Base-by-base conservation (phyloP, 2,888 invertebrate genomes). In the Drosophila imparisetae region DNA sequence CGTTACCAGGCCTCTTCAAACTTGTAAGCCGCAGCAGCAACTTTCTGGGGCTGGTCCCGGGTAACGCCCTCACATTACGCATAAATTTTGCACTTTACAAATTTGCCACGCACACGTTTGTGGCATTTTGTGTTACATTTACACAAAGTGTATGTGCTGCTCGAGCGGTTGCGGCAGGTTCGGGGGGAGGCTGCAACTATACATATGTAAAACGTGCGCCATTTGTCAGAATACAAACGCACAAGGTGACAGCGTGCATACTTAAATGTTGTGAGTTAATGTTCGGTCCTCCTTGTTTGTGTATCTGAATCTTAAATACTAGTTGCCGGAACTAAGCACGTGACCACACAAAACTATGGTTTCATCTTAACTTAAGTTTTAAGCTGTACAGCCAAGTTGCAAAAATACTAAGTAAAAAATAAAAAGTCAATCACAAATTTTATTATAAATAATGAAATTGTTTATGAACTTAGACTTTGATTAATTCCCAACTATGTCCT, bases 71-170 rank as follows among this genome's bases (percentile, higher is more conserved):
- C 75, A 83, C 90, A 90, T 86, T 86, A 87, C 90, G 90, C 87
- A 87, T 87, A 87, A 84, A 89, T 90, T 87, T 89, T 87, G 90
- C 77, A 90, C 82, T 87, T 90, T 89, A 87, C 90, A 87, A 87
- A 87, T 87, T 87, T 90, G 78, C 90, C 90, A 89, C 85, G 86
- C 86, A 86, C 89, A 89, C 86, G 87, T 89, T 86, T 90, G 86
- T 70, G 86, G 87, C 90, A 89, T 89, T 90, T 90, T 89, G 76
- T 86, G 87, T 81, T 83, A 89, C 87, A 84, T 79, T 80, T 83
- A 75, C 83, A 73, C 81, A 86, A 64, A 64, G 55, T 61, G 64
- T 64, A 58, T 53, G 52, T 38, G 50, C 27, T 27, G 24, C 24
- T 29, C 15, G 10, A 36, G 42, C 34, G 30, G 11, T 15, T 42